phyloP scores from a whole-genome alignment of 2,888 invertebrate genomes.

The Boloria euphrosyne region DNA sequence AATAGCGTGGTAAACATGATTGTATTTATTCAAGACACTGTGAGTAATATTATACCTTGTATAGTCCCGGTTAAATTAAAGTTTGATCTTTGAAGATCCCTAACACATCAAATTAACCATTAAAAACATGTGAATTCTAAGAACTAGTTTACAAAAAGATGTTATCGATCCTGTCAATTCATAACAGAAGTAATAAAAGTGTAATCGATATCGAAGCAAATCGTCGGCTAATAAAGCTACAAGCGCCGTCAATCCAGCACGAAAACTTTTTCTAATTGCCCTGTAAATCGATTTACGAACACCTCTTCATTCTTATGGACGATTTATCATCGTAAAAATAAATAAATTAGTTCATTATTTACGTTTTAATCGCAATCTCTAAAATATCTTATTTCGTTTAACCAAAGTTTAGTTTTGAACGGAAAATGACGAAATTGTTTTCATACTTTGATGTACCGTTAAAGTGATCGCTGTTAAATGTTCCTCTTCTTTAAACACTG shows the following conservation, averaged over 20 bases:
- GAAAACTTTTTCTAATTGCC: constrained; percentile 44
- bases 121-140: constrained; percentile 1
- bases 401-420: not conserved
- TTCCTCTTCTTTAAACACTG: constrained; percentile 17
- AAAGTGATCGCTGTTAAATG: constrained; percentile 10
- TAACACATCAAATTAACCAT: not conserved
- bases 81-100: too few relatives aligned
- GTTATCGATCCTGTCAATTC: constrained; percentile 2
- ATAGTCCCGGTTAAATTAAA: too few relatives aligned
- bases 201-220: constrained; percentile 16
- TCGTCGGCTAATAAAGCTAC: constrained; percentile 22
- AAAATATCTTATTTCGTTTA: not conserved
- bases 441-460: constrained; percentile 16
- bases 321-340: constrained; percentile 52
- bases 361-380: constrained; percentile 23
- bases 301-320: constrained; percentile 38
- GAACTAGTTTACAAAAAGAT: not conserved
- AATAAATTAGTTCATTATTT: constrained; percentile 43
- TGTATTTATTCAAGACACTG: too few relatives aligned
- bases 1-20: too few relatives aligned
- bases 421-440: not conserved
- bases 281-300: constrained; percentile 43
- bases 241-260: constrained; percentile 44
- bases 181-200: constrained; percentile 11
- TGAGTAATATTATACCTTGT: too few relatives aligned